A percentile compares a stretch with the other conserved stretches of the same genome.
phyloP scores from a whole-genome alignment of 2,113 vertebrate species.

The Phylloscopus whistleri region DNA sequence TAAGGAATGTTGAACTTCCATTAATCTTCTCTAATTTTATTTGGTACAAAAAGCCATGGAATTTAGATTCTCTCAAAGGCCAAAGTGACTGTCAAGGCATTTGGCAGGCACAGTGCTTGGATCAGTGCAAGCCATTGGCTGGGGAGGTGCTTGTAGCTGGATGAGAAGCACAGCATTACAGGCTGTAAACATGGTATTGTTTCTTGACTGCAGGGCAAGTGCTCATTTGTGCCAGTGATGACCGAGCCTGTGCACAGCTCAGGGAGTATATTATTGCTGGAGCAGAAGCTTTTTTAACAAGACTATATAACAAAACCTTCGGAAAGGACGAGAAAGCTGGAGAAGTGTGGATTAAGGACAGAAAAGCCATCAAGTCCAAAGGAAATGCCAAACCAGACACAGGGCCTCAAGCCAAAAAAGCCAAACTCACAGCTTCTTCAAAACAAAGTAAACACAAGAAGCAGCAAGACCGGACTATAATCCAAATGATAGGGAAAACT shows the following conservation, averaged over 20 bases:
- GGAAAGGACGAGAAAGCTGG: constrained; percentile 77
- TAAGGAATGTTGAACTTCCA: background rate
- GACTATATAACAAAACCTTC: constrained; percentile 85
- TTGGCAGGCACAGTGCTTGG: background rate
- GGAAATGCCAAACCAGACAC: constrained; percentile 25
- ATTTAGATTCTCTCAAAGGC: background rate
- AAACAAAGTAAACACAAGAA: constrained; percentile 62
- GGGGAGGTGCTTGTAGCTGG: background rate
- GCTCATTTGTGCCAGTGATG: constrained; percentile 94
- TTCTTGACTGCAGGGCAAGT: constrained; percentile 80
- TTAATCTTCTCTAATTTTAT: background rate
- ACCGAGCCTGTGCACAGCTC: constrained; percentile 93
- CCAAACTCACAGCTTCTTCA: constrained; percentile 35
- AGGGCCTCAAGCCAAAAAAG: constrained; percentile 70
- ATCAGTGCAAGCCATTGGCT: background rate
- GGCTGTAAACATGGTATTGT: background rate
- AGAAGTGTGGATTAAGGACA: constrained; percentile 59
- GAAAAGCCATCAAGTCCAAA: constrained; percentile 55
- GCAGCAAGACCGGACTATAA: constrained; percentile 78
- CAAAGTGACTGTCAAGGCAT: background rate
- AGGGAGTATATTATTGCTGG: constrained; percentile 82
- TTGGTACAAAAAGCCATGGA: background rate
- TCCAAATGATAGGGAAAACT: constrained; percentile 81
- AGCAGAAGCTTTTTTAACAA: constrained; percentile 80
- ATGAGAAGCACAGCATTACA: background rate